Percentiles rank a stretch among this genome's conserved stretches.
These are phyloP conservation scores for Brachycybe producta DNA, from an alignment of 2,888 invertebrate species.

Conservation along the genomic window DNA sequence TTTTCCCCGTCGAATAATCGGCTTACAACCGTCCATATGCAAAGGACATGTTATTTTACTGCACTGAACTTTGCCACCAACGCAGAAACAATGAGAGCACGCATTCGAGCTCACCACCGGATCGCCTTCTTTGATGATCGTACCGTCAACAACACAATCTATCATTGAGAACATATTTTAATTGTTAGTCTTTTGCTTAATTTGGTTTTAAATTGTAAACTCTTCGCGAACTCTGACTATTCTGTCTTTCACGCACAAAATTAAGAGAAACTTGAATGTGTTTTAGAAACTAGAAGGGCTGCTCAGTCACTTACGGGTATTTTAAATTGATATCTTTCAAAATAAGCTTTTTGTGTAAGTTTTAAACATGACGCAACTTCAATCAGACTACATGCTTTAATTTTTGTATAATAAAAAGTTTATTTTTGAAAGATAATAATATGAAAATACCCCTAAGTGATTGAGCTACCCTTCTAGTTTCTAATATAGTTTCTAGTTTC, in stretches of 20 bases:
- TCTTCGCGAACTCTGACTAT: neutral
- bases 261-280: no score
- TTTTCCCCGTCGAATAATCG: conserved; percentile 58
- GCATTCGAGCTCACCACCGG: conserved; percentile 40
- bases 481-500: no score
- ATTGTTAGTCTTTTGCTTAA: neutral
- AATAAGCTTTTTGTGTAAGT: no score
- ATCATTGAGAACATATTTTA: conserved; percentile 17
- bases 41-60: conserved; percentile 62
- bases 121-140: conserved; percentile 54
- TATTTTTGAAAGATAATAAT: no score
- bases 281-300: no score
- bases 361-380: neutral
- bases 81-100: conserved; percentile 69
- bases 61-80: conserved; percentile 57
- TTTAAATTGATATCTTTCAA: no score
- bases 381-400: neutral
- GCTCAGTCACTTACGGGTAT: no score
- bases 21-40: conserved; percentile 57
- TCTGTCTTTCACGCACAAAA: no score
- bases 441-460: no score
- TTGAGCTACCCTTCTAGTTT: no score
- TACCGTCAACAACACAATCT: conserved; percentile 52
- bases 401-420: no score
- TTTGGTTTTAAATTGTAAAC: neutral